These are phyloP conservation scores for Caenorhabditis sinica DNA, from an alignment of 2,888 invertebrate genomes.

Conservation along the genomic window DNA sequence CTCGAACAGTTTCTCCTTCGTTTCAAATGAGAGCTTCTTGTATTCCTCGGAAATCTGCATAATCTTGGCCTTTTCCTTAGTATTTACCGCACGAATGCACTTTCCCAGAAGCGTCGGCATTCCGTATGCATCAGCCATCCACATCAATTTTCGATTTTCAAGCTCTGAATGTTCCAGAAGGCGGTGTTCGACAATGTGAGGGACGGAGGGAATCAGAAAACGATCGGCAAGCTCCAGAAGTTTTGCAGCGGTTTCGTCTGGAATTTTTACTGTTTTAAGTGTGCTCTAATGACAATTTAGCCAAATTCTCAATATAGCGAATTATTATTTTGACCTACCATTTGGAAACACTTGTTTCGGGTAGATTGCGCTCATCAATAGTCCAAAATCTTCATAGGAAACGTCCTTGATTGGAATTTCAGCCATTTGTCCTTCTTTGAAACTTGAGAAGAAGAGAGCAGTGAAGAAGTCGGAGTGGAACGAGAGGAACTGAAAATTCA, in stretches of 20 bases:
- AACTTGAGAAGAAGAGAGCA: background rate
- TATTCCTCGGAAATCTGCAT: background rate
- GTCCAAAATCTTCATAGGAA: background rate
- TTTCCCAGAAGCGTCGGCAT: background rate
- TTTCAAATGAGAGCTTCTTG: background rate
- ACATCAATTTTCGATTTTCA: background rate
- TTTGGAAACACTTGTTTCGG: background rate
- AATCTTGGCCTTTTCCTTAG: background rate
- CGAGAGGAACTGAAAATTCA: constrained; percentile 20
- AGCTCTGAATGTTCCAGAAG: background rate
- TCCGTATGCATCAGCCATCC: constrained; percentile 1
- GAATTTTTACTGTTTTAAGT: background rate
- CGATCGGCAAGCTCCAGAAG: constrained; percentile 15
- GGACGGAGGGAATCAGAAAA: background rate
- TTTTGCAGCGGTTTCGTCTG: background rate
- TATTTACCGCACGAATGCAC: background rate
- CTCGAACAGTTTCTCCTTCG: background rate
- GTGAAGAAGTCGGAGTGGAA: constrained; percentile 18
- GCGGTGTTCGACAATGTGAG: background rate
- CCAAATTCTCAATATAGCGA: too few species aligned
- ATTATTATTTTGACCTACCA: too few species aligned
- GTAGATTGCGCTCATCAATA: background rate
- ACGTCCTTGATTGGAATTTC: constrained; percentile 14
- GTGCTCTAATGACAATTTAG: background rate
- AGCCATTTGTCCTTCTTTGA: background rate